Percentiles rank a stretch among this genome's conserved stretches.
phyloP scores from a whole-genome alignment of 1,140 invertebrate genomes.

The Teleogryllus occipitalis region DNA sequence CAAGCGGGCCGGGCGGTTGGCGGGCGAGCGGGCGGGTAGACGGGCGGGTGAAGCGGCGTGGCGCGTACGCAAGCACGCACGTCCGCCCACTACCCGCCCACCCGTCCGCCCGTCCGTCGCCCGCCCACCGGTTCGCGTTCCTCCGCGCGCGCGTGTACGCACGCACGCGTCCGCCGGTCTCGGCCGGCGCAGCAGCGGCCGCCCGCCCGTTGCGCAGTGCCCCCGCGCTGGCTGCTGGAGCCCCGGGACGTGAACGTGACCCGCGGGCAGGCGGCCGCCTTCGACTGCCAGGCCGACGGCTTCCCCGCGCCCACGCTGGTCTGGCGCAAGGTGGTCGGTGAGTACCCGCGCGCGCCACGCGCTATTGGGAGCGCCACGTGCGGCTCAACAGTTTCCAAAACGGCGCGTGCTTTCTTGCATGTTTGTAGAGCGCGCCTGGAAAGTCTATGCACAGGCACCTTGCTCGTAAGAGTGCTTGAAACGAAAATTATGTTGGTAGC shows the following conservation, averaged over 20 bases:
- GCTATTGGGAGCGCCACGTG: too few relatives aligned
- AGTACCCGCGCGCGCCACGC: neutral
- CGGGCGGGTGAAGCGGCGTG: too few relatives aligned
- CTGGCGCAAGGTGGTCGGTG: constrained; percentile 43
- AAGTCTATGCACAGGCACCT: too few relatives aligned
- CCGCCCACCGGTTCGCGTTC: too few relatives aligned
- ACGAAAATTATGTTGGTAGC: too few relatives aligned
- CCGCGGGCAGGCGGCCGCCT: constrained; percentile 23
- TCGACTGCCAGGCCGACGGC: constrained; percentile 42
- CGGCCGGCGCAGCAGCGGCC: neutral
- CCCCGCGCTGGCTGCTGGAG: constrained; percentile 46
- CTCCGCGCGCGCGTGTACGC: neutral
- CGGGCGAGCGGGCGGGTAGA: too few relatives aligned
- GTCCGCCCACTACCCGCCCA: neutral
- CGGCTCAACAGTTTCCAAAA: too few relatives aligned
- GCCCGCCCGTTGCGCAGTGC: constrained; percentile 36
- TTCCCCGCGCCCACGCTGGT: constrained; percentile 42
- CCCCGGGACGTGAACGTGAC: constrained; percentile 42
- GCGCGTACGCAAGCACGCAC: neutral
- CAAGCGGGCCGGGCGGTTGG: too few relatives aligned
- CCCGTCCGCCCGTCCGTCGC: too few relatives aligned
- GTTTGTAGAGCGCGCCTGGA: too few relatives aligned
- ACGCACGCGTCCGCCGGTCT: neutral
- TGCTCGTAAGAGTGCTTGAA: too few relatives aligned
- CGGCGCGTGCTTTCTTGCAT: too few relatives aligned